Evolutionary conservation across 1,140 invertebrate species (phyloP).

Genomic region (Drosophila carrolli): DNA sequence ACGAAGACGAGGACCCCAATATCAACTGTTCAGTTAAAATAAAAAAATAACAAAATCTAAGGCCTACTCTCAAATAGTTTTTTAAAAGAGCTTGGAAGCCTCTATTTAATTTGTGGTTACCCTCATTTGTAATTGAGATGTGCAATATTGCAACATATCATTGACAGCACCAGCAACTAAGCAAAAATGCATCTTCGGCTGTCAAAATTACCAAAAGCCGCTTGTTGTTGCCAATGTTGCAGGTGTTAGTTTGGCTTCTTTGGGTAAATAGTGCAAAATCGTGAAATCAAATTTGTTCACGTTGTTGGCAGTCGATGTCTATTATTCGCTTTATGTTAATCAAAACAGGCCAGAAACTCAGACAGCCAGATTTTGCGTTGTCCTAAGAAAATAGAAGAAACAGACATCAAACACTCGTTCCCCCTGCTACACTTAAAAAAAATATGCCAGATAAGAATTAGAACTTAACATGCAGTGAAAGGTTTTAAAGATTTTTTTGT

Average conservation of each 20-base stretch:
- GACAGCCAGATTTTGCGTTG: conserved; percentile 35
- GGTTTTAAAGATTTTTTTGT: too few relatives aligned
- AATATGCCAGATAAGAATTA: too few relatives aligned
- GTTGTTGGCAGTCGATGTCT: conserved; percentile 54
- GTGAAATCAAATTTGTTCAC: conserved; percentile 66
- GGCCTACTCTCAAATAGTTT: too few relatives aligned
- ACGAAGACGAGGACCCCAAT: too few relatives aligned
- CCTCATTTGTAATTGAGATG: conserved; percentile 42
- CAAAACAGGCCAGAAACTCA: conserved; percentile 48
- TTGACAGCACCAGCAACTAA: conserved; percentile 35
- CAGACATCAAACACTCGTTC: conserved; percentile 21
- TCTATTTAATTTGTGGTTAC: conserved; percentile 14
- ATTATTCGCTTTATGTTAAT: conserved; percentile 65
- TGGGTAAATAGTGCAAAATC: conserved; percentile 62
- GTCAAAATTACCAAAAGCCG: conserved; percentile 45
- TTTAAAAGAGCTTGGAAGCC: not conserved
- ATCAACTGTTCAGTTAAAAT: too few relatives aligned
- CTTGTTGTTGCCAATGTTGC: conserved; percentile 28
- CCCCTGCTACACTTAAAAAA: not conserved
- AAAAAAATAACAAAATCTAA: too few relatives aligned
- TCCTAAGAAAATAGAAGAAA: conserved; percentile 29
- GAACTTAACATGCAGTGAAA: too few relatives aligned
- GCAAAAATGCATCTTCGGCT: conserved; percentile 43
- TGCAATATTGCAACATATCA: conserved; percentile 51
- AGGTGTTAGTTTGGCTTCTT: conserved; percentile 55